Conservation (phyloP, 2,797 vertebrate species). For the Anomalospiza imberbis region DNA sequence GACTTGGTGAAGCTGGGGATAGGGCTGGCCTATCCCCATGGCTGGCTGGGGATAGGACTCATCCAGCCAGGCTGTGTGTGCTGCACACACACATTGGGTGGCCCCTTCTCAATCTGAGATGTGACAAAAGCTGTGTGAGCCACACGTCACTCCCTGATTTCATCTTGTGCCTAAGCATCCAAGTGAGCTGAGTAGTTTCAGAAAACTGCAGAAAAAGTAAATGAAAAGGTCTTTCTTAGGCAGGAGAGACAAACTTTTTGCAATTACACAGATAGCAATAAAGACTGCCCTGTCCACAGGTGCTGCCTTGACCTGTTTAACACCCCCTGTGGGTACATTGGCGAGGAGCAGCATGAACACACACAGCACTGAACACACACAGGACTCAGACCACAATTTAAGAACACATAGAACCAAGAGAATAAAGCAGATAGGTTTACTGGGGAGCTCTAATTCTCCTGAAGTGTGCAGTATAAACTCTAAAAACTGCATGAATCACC, state of each 20-base stretch:
- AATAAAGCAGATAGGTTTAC: not conserved
- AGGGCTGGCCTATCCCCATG: not conserved
- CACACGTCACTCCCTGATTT: not conserved
- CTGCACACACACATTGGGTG: too few species aligned
- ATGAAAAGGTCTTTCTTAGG: not conserved
- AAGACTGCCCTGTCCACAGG: not conserved
- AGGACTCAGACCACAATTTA: not conserved
- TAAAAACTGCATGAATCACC: accelerated
- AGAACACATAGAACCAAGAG: not conserved
- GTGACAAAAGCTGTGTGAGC: not conserved
- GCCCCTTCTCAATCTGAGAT: not conserved
- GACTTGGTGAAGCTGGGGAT: not conserved
- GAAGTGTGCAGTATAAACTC: not conserved
- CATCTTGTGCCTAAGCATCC: not conserved
- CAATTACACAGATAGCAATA: not conserved
- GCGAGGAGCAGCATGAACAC: not conserved
- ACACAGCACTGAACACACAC: not conserved
- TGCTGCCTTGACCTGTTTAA: not conserved
- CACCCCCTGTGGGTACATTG: accelerated
- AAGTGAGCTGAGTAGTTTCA: not conserved
- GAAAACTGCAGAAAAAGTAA: not conserved
- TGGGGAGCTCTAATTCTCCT: not conserved
- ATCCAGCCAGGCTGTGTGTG: accelerated
- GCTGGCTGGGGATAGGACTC: not conserved
- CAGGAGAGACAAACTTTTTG: not conserved